These are phyloP conservation scores for Phania funesta DNA, from an alignment of 2,888 invertebrate species.

Conservation along the genomic window DNA sequence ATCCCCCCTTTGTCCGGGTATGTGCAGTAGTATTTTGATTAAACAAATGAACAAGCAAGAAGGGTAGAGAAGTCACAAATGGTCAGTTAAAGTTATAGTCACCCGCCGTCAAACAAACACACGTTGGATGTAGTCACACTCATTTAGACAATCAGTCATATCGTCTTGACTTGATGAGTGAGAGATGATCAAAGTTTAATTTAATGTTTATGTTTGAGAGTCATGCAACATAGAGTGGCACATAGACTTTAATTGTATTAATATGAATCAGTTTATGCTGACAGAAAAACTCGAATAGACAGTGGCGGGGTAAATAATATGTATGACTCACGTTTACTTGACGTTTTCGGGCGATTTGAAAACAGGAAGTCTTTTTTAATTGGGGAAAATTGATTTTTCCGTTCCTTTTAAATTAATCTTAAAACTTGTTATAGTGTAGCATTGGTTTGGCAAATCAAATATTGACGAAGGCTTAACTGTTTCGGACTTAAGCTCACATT, in stretches of 20 bases:
- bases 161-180: constrained; percentile 27
- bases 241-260: background rate
- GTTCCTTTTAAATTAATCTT: too few relatives aligned
- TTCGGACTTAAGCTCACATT: too few relatives aligned
- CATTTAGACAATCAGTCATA: constrained; percentile 35
- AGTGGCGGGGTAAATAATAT: background rate
- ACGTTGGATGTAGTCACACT: background rate
- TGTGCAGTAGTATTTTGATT: background rate
- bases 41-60: constrained; percentile 4
- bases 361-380: too few relatives aligned
- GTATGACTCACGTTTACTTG: background rate
- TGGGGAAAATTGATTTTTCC: too few relatives aligned
- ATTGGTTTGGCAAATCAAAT: too few relatives aligned
- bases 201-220: constrained; percentile 52
- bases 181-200: constrained; percentile 57
- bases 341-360: too few relatives aligned
- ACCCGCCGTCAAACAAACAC: background rate
- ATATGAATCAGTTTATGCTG: constrained; percentile 30
- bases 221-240: constrained; percentile 46
- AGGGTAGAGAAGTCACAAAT: background rate
- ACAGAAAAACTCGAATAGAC: background rate
- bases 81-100: background rate
- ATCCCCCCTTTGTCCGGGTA: background rate
- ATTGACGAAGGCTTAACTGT: too few relatives aligned
- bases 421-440: too few relatives aligned